Evolutionary conservation across 2,113 vertebrate species (phyloP).

Genomic region (Dromas ardeola): DNA sequence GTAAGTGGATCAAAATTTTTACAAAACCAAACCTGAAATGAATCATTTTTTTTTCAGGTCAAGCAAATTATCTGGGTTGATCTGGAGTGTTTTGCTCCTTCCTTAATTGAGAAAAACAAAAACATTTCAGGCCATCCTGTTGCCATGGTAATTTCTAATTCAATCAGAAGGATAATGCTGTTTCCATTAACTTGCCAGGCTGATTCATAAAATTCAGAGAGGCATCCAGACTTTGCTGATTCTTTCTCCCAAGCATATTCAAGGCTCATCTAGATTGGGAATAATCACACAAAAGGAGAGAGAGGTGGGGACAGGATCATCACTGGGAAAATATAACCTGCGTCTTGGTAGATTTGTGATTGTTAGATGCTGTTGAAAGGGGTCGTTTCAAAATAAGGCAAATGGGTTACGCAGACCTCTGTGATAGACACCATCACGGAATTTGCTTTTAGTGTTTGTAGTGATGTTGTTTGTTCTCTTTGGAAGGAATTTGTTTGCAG

Average conservation of each 20-base stretch:
- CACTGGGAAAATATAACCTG: background rate
- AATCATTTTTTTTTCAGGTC: background rate
- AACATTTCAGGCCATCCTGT: background rate
- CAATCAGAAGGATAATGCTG: background rate
- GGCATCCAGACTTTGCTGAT: background rate
- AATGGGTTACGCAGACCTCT: rapidly evolving
- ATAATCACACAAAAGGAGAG: background rate
- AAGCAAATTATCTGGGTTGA: background rate
- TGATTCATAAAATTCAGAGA: background rate
- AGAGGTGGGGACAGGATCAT: background rate
- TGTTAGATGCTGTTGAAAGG: background rate
- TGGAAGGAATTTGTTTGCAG: background rate
- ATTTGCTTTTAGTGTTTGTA: background rate
- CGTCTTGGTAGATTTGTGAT: background rate
- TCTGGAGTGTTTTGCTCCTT: background rate
- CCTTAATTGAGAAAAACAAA: background rate
- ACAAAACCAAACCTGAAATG: background rate
- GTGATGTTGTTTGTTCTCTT: background rate
- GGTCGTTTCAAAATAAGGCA: background rate
- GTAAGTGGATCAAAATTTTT: background rate
- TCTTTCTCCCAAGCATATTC: background rate
- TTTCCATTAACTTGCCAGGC: background rate
- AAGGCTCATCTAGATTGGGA: background rate
- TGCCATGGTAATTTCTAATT: background rate
- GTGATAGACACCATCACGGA: background rate